Base-by-base conservation (phyloP, 2,113 vertebrate species). In the Ancistrus triradiatus region DNA sequence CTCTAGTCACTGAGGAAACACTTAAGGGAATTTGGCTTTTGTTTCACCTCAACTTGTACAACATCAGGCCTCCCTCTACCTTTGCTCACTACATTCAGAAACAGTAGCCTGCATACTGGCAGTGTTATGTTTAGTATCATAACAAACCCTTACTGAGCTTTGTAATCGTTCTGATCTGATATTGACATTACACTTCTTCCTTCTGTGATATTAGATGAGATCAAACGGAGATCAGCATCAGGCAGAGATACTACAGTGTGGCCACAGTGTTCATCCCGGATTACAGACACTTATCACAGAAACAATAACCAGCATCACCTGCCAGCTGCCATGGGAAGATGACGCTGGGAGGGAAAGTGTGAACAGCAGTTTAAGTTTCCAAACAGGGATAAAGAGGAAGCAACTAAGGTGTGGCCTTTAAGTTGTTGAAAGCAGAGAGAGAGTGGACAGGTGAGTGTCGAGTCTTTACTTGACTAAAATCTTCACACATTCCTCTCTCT, bases 221-320 rank as follows among this genome's bases (percentile, higher is more conserved):
- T 44, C 10, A 14, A 21, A 37, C 33, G 21, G 10, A 61, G 43
- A 63, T 44, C 10, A 14, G 19, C 57, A 55, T 61, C 18, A n/a
- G 2, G 10, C 27, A 2, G 25, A 50, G 13, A 21, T 9, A 61
- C 43, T 43, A 35, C 59, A 9, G 22, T 59, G 51, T 64, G 22
- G 14, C 28, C 47, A 53, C 27, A 68, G 35, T 28, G 14, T 25
- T 59, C 53, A 7, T 38, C 33, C 10, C 35, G 27, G 63, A 17
- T 37, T 38, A 21, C 5, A 48, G 38, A 58, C 19, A 48, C 46
- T 66, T 56, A 74, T 70, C 63, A 35, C 46, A 14, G 14, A 24
- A 21, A 14, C 15, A 48, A 69, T 74, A 47, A 52, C 43, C 28
- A 60, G 35, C 43, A 62, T 42, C n/a, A 52, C 19, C 9, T 43